phyloP scores from a whole-genome alignment of 2,113 vertebrate species.

The Sula dactylatra region DNA sequence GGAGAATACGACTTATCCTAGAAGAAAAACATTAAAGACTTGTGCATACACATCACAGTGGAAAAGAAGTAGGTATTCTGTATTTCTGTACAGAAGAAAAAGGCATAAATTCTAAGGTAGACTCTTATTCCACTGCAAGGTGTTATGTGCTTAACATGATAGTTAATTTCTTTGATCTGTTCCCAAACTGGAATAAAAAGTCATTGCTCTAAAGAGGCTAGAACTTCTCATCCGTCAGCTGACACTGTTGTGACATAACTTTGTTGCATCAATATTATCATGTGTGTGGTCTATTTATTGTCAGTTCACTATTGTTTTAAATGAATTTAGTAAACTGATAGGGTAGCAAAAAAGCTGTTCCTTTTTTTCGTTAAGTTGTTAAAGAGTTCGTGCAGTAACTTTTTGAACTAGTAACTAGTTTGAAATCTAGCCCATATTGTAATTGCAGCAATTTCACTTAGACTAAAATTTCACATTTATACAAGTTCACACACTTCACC shows the following conservation, averaged over 20 bases:
- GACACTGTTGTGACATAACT: background rate
- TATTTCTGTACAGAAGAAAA: background rate
- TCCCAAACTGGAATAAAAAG: background rate
- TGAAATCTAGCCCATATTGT: background rate
- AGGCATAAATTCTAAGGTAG: background rate
- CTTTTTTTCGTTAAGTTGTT: background rate
- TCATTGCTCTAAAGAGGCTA: background rate
- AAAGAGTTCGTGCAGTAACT: background rate
- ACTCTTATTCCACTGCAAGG: background rate
- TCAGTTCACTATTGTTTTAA: background rate
- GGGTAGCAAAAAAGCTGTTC: background rate
- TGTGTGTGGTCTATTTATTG: background rate
- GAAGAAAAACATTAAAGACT: background rate
- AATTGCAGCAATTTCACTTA: background rate
- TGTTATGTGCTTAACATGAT: background rate
- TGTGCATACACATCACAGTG: background rate
- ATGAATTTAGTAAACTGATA: background rate
- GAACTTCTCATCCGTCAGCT: background rate
- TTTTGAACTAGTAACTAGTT: background rate
- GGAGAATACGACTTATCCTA: background rate
- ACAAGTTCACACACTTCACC: background rate
- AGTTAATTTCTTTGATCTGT: background rate
- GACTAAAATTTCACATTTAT: background rate
- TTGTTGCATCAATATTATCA: background rate
- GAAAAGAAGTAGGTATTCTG: background rate